These are phyloP conservation scores for Caenorhabditis sulstoni DNA, from an alignment of 2,888 invertebrate species.

Conservation along the genomic window DNA sequence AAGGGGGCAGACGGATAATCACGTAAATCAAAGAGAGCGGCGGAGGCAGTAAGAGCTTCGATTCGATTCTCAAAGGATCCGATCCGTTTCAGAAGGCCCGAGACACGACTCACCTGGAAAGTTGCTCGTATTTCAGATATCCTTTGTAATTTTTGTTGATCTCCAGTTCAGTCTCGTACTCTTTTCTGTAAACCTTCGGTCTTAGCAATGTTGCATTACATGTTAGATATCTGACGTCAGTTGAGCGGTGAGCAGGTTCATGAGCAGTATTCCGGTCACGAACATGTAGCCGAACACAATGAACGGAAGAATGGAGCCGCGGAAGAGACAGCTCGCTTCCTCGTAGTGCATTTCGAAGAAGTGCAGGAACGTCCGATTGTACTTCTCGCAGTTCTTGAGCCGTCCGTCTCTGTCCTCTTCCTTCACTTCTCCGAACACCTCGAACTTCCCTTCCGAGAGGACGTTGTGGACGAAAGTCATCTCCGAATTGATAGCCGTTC, in stretches of 20 bases:
- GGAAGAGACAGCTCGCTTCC: constrained; percentile 52
- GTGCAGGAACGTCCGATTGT: constrained; percentile 6
- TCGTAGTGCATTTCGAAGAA: constrained; percentile 40
- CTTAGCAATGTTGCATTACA: neutral
- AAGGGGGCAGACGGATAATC: neutral
- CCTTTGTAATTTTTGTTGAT: constrained; percentile 33
- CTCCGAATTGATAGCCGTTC: neutral
- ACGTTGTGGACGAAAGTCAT: constrained; percentile 38
- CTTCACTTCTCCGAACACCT: constrained; percentile 64
- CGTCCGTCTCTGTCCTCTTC: constrained; percentile 50
- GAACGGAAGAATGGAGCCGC: constrained; percentile 40
- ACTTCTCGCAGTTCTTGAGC: neutral
- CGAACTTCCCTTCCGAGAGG: constrained; percentile 61
- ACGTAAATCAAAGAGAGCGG: constrained; percentile 26
- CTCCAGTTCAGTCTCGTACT: constrained; percentile 42
- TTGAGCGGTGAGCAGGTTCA: constrained; percentile 65
- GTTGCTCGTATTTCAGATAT: constrained; percentile 41
- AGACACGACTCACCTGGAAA: constrained; percentile 16
- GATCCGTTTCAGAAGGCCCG: neutral
- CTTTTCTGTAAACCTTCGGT: constrained; percentile 25
- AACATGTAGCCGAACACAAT: constrained; percentile 64
- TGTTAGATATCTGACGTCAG: constrained; percentile 47
- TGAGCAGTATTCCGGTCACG: constrained; percentile 57
- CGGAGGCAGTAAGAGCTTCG: constrained; percentile 23
- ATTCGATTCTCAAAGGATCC: constrained; percentile 14